Base-by-base conservation (phyloP, 1,140 invertebrate genomes). In the Ditylenchus dipsaci region DNA sequence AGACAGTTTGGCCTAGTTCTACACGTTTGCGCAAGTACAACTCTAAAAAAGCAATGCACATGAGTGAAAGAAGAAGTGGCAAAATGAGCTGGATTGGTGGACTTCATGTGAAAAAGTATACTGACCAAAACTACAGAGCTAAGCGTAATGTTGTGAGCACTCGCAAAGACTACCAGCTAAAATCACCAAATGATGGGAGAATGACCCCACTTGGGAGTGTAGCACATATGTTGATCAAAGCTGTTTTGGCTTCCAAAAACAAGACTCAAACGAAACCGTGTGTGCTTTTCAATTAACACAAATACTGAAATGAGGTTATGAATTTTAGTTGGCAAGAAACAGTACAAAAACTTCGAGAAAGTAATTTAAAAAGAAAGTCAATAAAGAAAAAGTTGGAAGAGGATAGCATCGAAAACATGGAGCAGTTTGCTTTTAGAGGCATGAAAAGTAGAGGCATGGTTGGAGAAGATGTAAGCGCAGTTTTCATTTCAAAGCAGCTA, bases 301-400 rank as follows among this genome's bases (percentile, higher is more conserved):
- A 29, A 47, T 58, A 57, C 9, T 58, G n/a, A n/a, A n/a, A n/a
- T n/a, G n/a, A n/a, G n/a, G n/a, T n/a, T n/a, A n/a, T n/a, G n/a
- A n/a, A n/a, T 38, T 53, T 53, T 64, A 78, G 77, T 23, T 78
- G 77, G 77, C 71, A 72, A 63, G 43, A 68, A n/a, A 74, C 69
- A 9, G 33, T 78, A 13, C 27, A 68, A 23, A 38, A 47, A 43
- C 29, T 75, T 13, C 43, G 53, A 49, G 61, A 0, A 7, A 60
- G 9, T 15, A 62, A 15, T 8, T 15, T 73, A 21, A 66, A 47
- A 17, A 30, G 71, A 42, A 78, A 75, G 26, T 29, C 72, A 23
- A 29, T 65, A 5, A 60, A 67, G 38, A 75, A 73, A 56, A 19
- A 43, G 8, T 26, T 75, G n/a, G 73, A 78, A 58, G 68, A 78